Conservation (phyloP, 2,113 vertebrate species). For the Rhea americana region DNA sequence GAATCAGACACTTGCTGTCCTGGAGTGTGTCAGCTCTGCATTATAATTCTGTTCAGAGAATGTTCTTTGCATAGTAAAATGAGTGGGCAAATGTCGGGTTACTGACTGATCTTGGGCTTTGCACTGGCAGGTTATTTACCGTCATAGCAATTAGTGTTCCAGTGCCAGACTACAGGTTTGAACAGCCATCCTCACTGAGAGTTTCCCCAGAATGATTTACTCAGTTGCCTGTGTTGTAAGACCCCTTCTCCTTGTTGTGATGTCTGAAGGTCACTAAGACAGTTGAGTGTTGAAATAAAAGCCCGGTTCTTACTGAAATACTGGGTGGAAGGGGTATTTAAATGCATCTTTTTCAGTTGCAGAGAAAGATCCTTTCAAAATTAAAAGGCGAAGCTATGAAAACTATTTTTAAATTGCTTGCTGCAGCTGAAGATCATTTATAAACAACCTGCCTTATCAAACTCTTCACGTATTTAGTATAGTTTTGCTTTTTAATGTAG, state of each 20-base stretch:
- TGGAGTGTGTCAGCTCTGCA: not conserved
- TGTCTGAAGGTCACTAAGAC: not conserved
- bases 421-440: not conserved
- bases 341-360: not conserved
- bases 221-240: not conserved
- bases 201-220: not conserved
- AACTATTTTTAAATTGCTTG: not conserved
- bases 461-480: not conserved
- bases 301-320: not conserved
- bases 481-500: not conserved
- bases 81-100: not conserved
- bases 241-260: rapidly evolving
- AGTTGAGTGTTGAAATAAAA: not conserved
- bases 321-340: not conserved
- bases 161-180: not conserved
- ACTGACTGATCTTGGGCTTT: not conserved
- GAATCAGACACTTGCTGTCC: not conserved
- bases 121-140: not conserved
- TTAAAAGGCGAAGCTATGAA: not conserved
- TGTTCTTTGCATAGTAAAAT: not conserved
- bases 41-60: not conserved
- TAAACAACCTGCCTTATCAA: not conserved
- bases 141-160: not conserved
- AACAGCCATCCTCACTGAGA: not conserved
- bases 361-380: not conserved